Evolutionary conservation across 2,888 invertebrate genomes (phyloP), one percentile per base, ranked within the genome.

Genomic region (Orchestes rusci): DNA sequence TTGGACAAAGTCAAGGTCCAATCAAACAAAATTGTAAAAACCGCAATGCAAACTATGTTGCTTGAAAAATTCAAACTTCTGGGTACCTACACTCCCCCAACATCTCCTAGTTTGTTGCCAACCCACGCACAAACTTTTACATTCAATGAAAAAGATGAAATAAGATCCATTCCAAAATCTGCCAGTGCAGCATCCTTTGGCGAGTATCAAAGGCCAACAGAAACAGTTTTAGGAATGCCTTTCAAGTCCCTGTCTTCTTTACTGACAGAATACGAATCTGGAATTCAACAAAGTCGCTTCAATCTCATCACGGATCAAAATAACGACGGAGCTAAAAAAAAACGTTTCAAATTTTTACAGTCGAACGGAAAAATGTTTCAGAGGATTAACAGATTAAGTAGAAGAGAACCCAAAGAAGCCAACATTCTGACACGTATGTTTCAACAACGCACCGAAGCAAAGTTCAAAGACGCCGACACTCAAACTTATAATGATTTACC

Each of bases 181-280:
- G 43, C 48, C 5, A 56, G 54, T 47, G 50, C 54, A 3, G 45
- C 46, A 18, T 53, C 51, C 2, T 52, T 55, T 29, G 70, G 69
- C 1, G 70, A 68, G 56, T 65, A 63, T 27, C 23, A 51, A 18
- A 51, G 51, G 32, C 48, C 35, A 67, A 70, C 19, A 68, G 73
- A 59, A 28, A 75, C 74, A 1, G 76, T 76, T 1, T 60, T 75
- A 52, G 75, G 75, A 12, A 71, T 73, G 44, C 72, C 73, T 2
- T 75, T 76, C 56, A 61, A 73, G 16, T 73, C 74, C 16, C 48
- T 61, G 37, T 48, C 43, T 28, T 55, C 53, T 28, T 43, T 53
- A 17, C 43, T 34, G 29, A 32, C 38, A 31, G 54, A 56, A 27
- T 43, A 50, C 18, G 50, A 53, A 10, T 16, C 16, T 4, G 13